phyloP scores from a whole-genome alignment of 1,140 invertebrate genomes.

The Andrena cerasifolii region DNA sequence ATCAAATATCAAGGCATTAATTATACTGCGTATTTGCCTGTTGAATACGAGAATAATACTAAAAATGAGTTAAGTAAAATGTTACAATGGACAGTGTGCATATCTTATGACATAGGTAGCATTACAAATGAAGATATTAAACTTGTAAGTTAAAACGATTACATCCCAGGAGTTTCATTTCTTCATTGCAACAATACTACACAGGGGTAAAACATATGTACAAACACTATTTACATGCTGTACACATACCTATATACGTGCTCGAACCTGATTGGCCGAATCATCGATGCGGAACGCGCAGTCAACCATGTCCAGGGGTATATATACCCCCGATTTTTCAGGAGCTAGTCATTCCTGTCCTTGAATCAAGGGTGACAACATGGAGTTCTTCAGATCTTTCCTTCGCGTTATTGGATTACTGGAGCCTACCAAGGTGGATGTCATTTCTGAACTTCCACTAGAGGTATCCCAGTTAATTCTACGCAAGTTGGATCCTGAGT shows the following conservation, averaged over 20 bases:
- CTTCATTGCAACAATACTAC: too few species aligned
- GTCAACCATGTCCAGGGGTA: background rate
- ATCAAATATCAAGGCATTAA: too few species aligned
- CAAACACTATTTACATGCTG: too few species aligned
- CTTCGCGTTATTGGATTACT: background rate
- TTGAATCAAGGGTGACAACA: background rate
- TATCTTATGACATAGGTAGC: too few species aligned
- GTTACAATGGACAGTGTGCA: too few species aligned
- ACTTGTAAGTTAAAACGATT: too few species aligned
- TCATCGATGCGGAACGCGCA: background rate
- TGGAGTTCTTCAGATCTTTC: background rate
- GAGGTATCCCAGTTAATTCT: slow-evolving; percentile 41
- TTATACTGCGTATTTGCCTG: too few species aligned
- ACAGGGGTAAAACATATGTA: too few species aligned
- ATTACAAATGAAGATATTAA: too few species aligned
- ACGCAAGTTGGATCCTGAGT: slow-evolving; percentile 27
- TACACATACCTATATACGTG: background rate
- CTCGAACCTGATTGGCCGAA: slow-evolving; percentile 6
- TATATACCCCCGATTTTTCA: background rate
- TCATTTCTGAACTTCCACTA: slow-evolving; percentile 36
- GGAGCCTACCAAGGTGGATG: slow-evolving; percentile 1
- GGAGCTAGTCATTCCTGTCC: rapidly evolving
- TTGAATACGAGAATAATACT: too few species aligned
- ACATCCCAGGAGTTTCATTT: too few species aligned
- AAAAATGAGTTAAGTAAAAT: too few species aligned